phyloP scores from a whole-genome alignment of 2,113 vertebrate genomes.

The Eleginops maclovinus region DNA sequence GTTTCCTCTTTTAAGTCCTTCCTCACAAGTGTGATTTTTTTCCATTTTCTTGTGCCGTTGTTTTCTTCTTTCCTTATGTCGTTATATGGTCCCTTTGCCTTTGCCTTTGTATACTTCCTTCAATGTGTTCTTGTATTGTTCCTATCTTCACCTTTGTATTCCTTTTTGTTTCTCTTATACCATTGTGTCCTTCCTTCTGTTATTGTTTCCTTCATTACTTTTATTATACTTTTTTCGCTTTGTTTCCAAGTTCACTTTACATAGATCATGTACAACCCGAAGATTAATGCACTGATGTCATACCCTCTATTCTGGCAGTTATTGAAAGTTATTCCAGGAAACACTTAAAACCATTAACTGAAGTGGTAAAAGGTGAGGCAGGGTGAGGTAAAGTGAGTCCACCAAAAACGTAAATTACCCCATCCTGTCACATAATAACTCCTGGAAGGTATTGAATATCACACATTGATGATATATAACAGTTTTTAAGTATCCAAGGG shows the following conservation, averaged over 20 bases:
- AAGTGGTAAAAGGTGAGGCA: constrained; percentile 39
- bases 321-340: constrained; percentile 41
- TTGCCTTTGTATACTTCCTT: too few relatives aligned
- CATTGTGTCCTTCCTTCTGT: too few relatives aligned
- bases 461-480: constrained; percentile 34
- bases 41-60: too few relatives aligned
- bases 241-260: neutral
- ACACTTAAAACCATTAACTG: constrained; percentile 45
- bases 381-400: constrained; percentile 23
- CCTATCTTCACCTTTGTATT: too few relatives aligned
- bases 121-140: too few relatives aligned
- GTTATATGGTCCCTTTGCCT: too few relatives aligned
- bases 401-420: constrained; percentile 34
- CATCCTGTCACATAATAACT: constrained; percentile 34
- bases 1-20: too few relatives aligned
- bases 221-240: too few relatives aligned
- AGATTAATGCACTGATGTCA: constrained; percentile 3
- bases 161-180: too few relatives aligned
- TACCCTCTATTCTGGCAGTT: constrained; percentile 16
- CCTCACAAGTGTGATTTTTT: too few relatives aligned
- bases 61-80: too few relatives aligned
- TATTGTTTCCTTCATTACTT: too few relatives aligned
- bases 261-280: neutral
- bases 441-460: constrained; percentile 10
- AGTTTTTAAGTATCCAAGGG: constrained; percentile 27